Percentiles rank a stretch among this genome's conserved stretches.
Evolutionary conservation across 2,113 vertebrate genomes (phyloP).

Genomic region (Balaeniceps rex): DNA sequence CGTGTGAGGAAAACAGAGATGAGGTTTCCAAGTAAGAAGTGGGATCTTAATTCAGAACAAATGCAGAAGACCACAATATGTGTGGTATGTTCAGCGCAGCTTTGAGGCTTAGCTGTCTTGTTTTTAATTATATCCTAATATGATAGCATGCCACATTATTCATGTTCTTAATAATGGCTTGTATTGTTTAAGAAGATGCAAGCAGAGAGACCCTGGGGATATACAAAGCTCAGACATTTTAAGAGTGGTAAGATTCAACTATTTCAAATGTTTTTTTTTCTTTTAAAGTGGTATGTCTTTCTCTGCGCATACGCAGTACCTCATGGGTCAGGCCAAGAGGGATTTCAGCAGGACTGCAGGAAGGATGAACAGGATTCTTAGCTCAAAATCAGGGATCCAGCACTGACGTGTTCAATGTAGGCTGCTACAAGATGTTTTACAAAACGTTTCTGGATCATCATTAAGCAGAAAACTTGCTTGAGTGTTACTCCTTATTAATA

Average conservation of each 20-base stretch:
- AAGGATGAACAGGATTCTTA: background rate
- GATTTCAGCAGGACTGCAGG: background rate
- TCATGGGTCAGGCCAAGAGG: background rate
- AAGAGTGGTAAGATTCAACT: background rate
- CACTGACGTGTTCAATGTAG: background rate
- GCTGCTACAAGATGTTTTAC: background rate
- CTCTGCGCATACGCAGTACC: background rate
- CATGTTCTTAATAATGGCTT: conserved; percentile 7
- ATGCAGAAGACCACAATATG: background rate
- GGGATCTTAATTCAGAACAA: conserved; percentile 35
- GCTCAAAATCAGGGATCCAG: background rate
- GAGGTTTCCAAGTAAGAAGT: background rate
- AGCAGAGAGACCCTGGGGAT: conserved; percentile 17
- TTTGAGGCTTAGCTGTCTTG: conserved; percentile 15
- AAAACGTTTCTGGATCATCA: background rate
- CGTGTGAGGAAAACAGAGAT: background rate
- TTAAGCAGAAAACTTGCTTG: background rate
- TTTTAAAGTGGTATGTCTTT: background rate
- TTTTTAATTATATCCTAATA: conserved; percentile 47
- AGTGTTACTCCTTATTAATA: background rate
- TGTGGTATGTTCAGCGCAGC: background rate
- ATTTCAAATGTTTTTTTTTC: background rate
- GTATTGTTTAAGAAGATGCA: conserved; percentile 21
- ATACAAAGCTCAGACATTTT: background rate
- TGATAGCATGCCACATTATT: background rate